These are phyloP conservation scores for Sylvia borin DNA, from an alignment of 2,797 vertebrate species.

Conservation along the genomic window DNA sequence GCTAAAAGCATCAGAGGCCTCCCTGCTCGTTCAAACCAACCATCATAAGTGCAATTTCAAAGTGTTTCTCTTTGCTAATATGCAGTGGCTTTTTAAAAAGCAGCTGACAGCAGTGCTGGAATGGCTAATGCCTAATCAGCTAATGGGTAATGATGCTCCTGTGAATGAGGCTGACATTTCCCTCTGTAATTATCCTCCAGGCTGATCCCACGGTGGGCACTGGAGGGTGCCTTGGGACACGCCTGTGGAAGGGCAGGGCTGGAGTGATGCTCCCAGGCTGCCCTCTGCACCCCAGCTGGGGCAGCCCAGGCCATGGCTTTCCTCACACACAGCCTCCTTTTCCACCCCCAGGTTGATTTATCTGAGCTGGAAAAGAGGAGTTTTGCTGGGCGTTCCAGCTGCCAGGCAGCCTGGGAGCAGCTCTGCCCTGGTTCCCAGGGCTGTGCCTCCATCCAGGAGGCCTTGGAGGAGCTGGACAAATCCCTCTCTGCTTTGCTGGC, in stretches of 20 bases:
- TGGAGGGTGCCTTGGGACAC: not conserved
- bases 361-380: not conserved
- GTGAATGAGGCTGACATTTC: slow-evolving; percentile 45
- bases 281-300: accelerated
- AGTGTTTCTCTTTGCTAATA: slow-evolving; percentile 38
- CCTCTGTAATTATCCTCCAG: slow-evolving; percentile 26
- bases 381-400: not conserved
- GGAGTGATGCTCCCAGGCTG: accelerated
- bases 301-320: not conserved
- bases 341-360: not conserved
- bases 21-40: not conserved
- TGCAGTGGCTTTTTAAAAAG: slow-evolving; percentile 53
- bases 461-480: not conserved
- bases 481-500: not conserved
- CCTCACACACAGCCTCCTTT: not conserved
- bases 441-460: not conserved
- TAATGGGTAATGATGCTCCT: slow-evolving; percentile 56
- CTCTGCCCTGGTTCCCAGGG: not conserved
- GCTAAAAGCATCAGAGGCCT: slow-evolving; percentile 16
- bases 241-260: not conserved
- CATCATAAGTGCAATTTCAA: slow-evolving; percentile 20
- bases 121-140: slow-evolving; percentile 61
- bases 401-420: not conserved
- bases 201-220: not conserved
- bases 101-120: slow-evolving; percentile 36